These are phyloP conservation scores for Galerucella calmariensis DNA, from an alignment of 2,888 invertebrate species.

Conservation along the genomic window DNA sequence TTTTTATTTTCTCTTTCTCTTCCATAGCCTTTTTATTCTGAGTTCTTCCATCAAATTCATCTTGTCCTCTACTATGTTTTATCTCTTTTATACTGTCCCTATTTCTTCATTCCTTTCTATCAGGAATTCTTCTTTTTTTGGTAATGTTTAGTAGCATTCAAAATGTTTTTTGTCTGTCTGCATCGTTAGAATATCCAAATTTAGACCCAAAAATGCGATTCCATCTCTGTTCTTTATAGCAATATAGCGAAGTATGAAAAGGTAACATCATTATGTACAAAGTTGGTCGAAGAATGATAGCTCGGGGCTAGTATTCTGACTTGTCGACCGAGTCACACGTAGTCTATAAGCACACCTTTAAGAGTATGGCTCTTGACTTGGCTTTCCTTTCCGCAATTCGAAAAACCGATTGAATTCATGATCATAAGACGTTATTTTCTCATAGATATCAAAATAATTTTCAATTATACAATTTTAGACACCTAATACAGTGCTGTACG, in stretches of 20 bases:
- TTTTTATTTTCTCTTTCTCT: too few species aligned
- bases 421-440: conserved; percentile 23
- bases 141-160: too few species aligned
- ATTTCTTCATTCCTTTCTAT: too few species aligned
- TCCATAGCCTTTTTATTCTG: too few species aligned
- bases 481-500: neutral
- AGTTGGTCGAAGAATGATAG: conserved; percentile 35
- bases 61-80: too few species aligned
- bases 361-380: conserved; percentile 9
- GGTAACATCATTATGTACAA: conserved; percentile 12
- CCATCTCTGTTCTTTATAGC: neutral
- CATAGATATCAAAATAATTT: conserved; percentile 23
- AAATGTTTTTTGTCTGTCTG: neutral
- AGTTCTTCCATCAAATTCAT: too few species aligned
- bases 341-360: conserved; percentile 30
- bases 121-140: too few species aligned
- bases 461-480: conserved; percentile 3
- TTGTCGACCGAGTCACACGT: conserved; percentile 38
- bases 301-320: conserved; percentile 39
- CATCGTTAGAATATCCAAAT: neutral
- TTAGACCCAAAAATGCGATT: neutral
- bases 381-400: conserved; percentile 4
- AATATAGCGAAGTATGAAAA: conserved; percentile 7
- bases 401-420: conserved; percentile 36
- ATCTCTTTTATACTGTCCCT: too few species aligned